A percentile compares a stretch with the other conserved stretches of the same genome.
phyloP scores from a whole-genome alignment of 2,113 vertebrate species.

The Rhizomys pruinosus region DNA sequence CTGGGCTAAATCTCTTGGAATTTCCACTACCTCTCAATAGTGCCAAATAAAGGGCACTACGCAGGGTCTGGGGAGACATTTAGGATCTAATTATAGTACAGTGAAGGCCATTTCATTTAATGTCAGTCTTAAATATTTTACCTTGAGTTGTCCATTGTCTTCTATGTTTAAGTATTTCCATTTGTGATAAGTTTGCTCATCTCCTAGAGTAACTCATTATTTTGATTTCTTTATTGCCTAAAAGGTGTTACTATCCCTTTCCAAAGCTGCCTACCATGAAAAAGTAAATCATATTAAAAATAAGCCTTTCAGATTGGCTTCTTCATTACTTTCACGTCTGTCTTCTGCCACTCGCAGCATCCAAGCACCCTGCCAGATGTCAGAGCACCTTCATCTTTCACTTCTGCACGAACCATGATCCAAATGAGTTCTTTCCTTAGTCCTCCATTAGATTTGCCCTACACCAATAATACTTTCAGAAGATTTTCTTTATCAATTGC shows the following conservation, averaged over 20 bases:
- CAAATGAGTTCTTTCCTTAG: not conserved
- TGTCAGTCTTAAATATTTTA: not conserved
- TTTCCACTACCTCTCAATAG: not conserved
- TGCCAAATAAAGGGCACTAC: too few relatives aligned
- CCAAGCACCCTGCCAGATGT: not conserved
- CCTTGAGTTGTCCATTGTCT: not conserved
- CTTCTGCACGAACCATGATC: not conserved
- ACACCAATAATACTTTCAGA: not conserved
- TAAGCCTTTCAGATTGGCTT: not conserved
- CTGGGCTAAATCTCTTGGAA: not conserved
- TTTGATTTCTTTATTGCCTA: not conserved
- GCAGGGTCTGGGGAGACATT: not conserved
- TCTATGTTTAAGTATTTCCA: not conserved
- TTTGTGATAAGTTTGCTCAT: not conserved
- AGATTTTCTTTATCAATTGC: conserved; percentile 15
- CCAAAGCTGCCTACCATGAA: not conserved
- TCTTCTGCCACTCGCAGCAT: not conserved
- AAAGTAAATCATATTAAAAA: not conserved
- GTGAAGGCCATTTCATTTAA: not conserved
- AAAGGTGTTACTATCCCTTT: not conserved
- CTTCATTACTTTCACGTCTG: not conserved
- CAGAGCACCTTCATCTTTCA: not conserved
- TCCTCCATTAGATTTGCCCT: not conserved
- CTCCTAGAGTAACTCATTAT: not conserved
- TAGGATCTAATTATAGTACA: not conserved